Evolutionary conservation across 2,888 invertebrate genomes (phyloP).

Genomic region (Pyralis farinalis): DNA sequence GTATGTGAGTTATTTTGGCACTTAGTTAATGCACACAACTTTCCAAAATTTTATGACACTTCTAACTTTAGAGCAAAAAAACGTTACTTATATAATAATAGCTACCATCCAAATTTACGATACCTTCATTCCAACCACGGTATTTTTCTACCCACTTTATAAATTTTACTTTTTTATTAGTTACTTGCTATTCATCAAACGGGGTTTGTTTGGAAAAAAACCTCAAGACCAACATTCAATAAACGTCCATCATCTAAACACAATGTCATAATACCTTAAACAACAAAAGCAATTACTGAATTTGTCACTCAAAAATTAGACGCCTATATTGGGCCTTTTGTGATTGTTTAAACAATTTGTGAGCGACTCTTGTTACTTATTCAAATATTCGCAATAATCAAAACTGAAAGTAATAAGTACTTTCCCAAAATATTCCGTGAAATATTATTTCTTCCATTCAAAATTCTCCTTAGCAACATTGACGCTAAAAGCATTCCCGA

Average conservation of each 20-base stretch:
- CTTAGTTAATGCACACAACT: no score
- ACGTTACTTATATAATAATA: no score
- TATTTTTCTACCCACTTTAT: no score
- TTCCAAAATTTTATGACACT: no score
- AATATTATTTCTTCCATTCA: conserved; percentile 50
- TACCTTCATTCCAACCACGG: no score
- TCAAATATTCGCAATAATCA: conserved; percentile 52
- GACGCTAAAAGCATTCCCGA: conserved; percentile 67
- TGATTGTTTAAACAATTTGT: conserved; percentile 44
- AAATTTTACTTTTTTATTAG: no score
- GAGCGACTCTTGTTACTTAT: conserved; percentile 45
- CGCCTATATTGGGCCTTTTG: conserved; percentile 35
- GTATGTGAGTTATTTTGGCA: no score
- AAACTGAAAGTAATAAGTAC: conserved; percentile 50
- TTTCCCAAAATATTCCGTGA: conserved; percentile 46
- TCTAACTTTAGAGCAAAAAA: no score
- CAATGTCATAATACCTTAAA: background rate
- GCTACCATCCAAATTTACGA: no score
- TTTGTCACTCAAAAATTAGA: conserved; percentile 26
- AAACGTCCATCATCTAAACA: background rate
- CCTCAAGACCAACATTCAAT: no score
- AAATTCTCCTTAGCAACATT: conserved; percentile 46
- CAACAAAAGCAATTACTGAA: conserved; percentile 10
- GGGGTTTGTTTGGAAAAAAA: no score
- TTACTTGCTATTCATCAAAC: no score